Evolutionary conservation across 2,888 invertebrate species (phyloP), one percentile per base, ranked within the genome.

Genomic region (Ectemnius continuus): DNA sequence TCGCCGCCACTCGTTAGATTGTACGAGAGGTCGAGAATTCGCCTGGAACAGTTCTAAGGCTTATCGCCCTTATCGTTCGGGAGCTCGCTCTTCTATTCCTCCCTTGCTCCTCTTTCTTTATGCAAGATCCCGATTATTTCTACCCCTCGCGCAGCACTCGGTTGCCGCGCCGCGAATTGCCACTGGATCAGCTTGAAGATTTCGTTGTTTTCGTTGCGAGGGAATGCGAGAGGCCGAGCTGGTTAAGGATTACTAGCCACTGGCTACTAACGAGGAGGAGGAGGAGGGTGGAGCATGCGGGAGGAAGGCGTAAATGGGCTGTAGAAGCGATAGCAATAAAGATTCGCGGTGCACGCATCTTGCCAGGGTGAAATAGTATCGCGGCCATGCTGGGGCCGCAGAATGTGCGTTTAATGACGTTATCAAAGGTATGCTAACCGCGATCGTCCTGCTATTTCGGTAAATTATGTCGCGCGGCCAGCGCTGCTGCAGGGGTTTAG

Each of bases 381-480:
- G 56, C 61, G 65, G 57, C 59, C 61, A 28, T 56, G 47, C 52
- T 66, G 26, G n/a, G 26, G 61, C 70, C 76, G 72, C 82, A 75
- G 81, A 82, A 78, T 82, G 80, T 58, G 58, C 65, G 57, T 82
- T 82, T 82, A 81, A 81, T 83, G 79, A 82, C 75, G 76, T 82
- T 81, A 81, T 83, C 83, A 77, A 76, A 81, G 82, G 75, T 79
- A 82, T 83, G 83, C 74, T 61, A 67, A 72, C 76, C 83, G 70
- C 82, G 81, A 82, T 83, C 81, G 76, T 81, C 59, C 62, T 75
- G 83, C 82, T 83, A 82, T 81, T 82, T 82, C 83, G 76, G 82
- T 82, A 83, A 83, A 84, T 83, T 84, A 83, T 80, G 84, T 82
- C 75, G 75, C 81, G 71, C 63, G 72, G 68, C 68, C 16, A 5